These are phyloP conservation scores for Ianthella basta DNA, from an alignment of 37 sponge, comb jelly and placozoan species.

Conservation along the genomic window DNA sequence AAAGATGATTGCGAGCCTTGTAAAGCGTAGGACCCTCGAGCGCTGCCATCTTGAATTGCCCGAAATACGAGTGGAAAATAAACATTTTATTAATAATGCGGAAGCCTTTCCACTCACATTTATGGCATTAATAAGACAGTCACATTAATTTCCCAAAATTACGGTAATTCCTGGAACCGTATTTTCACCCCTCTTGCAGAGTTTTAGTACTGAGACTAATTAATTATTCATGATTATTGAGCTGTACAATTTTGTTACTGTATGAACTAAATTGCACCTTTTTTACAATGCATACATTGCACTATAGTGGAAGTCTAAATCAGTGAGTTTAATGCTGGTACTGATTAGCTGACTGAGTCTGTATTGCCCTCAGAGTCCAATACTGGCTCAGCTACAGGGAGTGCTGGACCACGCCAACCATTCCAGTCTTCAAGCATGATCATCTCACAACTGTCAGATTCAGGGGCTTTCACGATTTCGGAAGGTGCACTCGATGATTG, in stretches of 20 bases:
- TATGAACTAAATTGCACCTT: background rate
- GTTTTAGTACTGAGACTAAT: slow-evolving; percentile 21
- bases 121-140: no score
- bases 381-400: background rate
- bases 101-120: no score
- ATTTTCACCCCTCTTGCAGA: no score
- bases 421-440: background rate
- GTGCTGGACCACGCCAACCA: background rate
- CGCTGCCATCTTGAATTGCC: no score
- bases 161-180: no score
- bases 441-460: background rate
- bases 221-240: background rate
- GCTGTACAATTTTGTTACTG: background rate
- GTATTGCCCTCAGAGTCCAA: background rate
- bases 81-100: no score
- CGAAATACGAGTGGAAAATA: no score
- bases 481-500: background rate
- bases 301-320: no score
- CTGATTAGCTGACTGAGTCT: background rate
- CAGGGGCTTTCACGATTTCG: background rate
- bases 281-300: background rate
- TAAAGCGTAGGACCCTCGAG: no score
- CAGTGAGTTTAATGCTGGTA: no score
- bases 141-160: no score
- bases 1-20: no score